These are phyloP conservation scores for Macrochelys suwanniensis DNA, from an alignment of 2,797 vertebrate genomes.

Conservation along the genomic window DNA sequence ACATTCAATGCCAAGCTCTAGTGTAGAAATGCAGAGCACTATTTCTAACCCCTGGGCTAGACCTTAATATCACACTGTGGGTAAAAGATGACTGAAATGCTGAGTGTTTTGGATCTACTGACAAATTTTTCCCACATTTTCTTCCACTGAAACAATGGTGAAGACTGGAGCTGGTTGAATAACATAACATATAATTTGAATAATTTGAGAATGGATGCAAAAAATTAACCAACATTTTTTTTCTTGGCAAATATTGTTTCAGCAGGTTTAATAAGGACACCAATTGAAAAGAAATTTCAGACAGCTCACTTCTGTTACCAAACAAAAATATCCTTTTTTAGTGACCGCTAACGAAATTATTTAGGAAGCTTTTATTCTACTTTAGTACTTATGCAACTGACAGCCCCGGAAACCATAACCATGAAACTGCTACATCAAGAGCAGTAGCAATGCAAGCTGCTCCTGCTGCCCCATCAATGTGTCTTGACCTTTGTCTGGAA, in stretches of 20 bases:
- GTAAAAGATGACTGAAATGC: too few species aligned
- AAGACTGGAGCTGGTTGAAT: not conserved
- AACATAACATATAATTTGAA: not conserved
- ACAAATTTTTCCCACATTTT: too few species aligned
- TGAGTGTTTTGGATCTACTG: too few species aligned
- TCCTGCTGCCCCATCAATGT: slow-evolving; percentile 13
- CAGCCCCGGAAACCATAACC: accelerated
- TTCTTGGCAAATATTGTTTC: not conserved
- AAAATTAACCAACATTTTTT: not conserved
- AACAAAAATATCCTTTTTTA: not conserved
- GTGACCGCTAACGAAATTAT: slow-evolving; percentile 12
- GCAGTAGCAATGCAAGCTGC: not conserved
- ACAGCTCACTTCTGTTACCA: not conserved
- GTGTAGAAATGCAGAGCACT: too few species aligned
- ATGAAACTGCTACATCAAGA: not conserved
- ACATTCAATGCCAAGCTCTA: too few species aligned
- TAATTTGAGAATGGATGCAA: not conserved
- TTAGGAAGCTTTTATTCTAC: slow-evolving; percentile 13
- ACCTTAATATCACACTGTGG: too few species aligned
- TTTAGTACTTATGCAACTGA: not conserved
- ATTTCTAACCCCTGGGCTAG: too few species aligned
- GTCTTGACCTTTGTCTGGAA: not conserved
- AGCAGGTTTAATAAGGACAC: not conserved
- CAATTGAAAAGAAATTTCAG: not conserved
- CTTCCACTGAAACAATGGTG: not conserved